These are phyloP conservation scores for Phasianus colchicus DNA, from an alignment of 2,113 vertebrate genomes.

Conservation along the genomic window DNA sequence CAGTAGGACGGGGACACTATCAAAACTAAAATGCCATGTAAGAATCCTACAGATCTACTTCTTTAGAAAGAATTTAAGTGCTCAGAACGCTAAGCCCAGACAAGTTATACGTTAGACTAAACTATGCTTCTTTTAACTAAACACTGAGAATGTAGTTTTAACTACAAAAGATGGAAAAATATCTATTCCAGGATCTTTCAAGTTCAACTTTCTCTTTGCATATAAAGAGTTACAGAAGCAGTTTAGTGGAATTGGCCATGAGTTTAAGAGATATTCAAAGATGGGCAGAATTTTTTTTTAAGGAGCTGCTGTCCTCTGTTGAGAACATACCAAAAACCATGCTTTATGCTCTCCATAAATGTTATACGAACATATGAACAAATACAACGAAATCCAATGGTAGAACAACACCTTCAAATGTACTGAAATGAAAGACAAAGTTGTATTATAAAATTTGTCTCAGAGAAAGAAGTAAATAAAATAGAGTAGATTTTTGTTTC, in stretches of 20 bases:
- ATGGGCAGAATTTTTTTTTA: neutral
- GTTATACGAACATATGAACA: neutral
- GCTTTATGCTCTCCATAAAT: neutral
- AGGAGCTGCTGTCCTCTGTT: neutral
- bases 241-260: neutral
- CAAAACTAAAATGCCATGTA: neutral
- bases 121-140: neutral
- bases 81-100: neutral
- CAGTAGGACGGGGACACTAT: neutral
- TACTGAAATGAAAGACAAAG: neutral
- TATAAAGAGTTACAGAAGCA: neutral
- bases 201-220: neutral
- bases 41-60: neutral
- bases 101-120: neutral
- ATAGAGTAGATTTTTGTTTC: neutral
- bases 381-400: neutral
- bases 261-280: neutral
- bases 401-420: neutral
- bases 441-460: neutral
- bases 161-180: neutral
- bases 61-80: neutral
- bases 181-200: neutral
- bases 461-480: conserved; percentile 3
- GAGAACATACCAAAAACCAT: neutral
- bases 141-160: neutral